phyloP scores from a whole-genome alignment of 2,797 vertebrate species.

The Podargus strigoides region DNA sequence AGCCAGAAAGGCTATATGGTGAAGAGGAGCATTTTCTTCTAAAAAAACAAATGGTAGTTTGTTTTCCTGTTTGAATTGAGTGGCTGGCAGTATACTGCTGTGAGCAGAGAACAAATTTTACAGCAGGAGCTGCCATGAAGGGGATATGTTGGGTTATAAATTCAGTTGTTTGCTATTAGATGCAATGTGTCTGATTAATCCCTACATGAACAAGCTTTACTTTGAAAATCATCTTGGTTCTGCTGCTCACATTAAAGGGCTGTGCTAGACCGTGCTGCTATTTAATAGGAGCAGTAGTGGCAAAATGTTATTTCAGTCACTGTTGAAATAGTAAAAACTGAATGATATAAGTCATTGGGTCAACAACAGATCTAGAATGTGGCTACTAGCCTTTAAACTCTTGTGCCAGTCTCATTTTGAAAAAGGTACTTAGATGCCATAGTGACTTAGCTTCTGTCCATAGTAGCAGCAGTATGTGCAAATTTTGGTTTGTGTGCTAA shows the following conservation, averaged over 20 bases:
- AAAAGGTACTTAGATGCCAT: not conserved
- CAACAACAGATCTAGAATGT: not conserved
- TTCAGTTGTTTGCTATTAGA: not conserved
- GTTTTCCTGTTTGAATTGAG: not conserved
- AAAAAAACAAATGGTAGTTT: not conserved
- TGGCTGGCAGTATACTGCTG: not conserved
- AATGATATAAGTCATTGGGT: not conserved
- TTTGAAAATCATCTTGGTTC: not conserved
- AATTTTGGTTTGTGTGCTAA: not conserved
- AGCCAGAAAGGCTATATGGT: not conserved
- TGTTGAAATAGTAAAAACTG: not conserved
- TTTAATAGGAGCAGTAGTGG: not conserved
- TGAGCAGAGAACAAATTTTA: not conserved
- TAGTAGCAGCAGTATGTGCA: not conserved
- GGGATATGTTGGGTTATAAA: not conserved
- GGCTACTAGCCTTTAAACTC: not conserved
- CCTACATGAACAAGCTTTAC: not conserved
- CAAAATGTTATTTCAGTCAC: not conserved
- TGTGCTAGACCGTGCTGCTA: not conserved
- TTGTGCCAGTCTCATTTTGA: not conserved
- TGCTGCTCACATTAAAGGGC: not conserved
- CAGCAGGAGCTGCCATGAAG: not conserved
- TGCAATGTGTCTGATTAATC: not conserved
- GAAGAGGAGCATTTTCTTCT: not conserved
- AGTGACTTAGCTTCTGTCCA: not conserved